Conservation (phyloP, 2,113 vertebrate genomes). For the Nicator chloris region DNA sequence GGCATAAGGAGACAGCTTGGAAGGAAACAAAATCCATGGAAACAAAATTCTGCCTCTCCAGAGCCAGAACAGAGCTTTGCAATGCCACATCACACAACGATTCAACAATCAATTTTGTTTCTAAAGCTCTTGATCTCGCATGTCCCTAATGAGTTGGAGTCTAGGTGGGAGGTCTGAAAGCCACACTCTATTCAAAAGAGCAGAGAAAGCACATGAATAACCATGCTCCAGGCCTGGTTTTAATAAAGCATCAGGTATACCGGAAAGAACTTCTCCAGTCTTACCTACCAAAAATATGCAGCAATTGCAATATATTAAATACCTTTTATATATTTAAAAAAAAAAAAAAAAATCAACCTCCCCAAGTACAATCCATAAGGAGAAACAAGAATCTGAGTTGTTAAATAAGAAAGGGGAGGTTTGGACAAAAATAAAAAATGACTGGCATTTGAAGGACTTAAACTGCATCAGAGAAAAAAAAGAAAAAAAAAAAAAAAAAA, state of each 20-base stretch:
- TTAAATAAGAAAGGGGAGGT: slow-evolving; percentile 17
- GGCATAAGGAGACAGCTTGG: neutral
- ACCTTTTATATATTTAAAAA: neutral
- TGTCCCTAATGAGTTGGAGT: neutral
- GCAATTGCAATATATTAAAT: neutral
- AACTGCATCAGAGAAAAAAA: neutral
- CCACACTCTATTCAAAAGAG: neutral
- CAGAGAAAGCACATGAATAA: neutral
- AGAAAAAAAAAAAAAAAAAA: neutral
- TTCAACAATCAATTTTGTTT: neutral
- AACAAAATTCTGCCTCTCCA: neutral
- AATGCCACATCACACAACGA: neutral
- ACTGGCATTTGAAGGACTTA: slow-evolving; percentile 45
- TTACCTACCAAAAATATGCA: neutral
- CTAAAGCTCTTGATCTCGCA: neutral
- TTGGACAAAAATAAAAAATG: slow-evolving; percentile 59
- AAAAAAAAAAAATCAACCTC: neutral
- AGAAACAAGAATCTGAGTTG: slow-evolving; percentile 5
- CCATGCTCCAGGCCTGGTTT: neutral
- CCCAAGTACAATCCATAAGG: neutral
- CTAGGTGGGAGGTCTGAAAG: slow-evolving; percentile 25
- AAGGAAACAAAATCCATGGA: neutral
- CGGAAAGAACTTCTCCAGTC: neutral
- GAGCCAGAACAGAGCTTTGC: neutral
- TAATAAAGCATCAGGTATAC: slow-evolving; percentile 20